Conservation (phyloP, 2,888 invertebrate genomes). For the Hymenopus coronatus region DNA sequence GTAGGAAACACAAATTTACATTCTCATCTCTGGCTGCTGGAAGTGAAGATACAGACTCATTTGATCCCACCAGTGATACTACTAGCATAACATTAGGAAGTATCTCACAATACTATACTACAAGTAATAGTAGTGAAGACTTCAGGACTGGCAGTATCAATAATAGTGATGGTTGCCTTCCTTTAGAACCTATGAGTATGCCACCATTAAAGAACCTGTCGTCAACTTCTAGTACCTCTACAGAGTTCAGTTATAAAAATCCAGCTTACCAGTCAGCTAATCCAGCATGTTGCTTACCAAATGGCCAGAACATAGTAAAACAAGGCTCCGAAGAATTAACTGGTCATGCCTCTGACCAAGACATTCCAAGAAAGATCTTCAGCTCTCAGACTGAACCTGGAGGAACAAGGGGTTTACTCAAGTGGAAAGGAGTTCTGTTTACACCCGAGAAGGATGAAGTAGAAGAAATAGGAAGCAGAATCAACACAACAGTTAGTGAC, state of each 20-base stretch:
- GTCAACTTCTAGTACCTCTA: constrained; percentile 44
- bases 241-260: constrained; percentile 66
- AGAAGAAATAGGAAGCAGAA: background rate
- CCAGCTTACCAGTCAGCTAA: constrained; percentile 76
- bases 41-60: constrained; percentile 41
- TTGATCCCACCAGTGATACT: constrained; percentile 34
- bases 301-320: background rate
- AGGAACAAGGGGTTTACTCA: constrained; percentile 57
- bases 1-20: constrained; percentile 63
- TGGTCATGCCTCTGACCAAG: constrained; percentile 49
- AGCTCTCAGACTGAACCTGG: constrained; percentile 40
- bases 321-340: constrained; percentile 26
- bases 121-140: constrained; percentile 45
- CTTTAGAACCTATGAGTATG: constrained; percentile 57
- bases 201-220: constrained; percentile 47
- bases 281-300: constrained; percentile 43
- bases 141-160: constrained; percentile 29
- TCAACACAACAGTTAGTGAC: background rate
- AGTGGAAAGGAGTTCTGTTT: constrained; percentile 75
- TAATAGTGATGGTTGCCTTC: constrained; percentile 36
- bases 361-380: constrained; percentile 45
- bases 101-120: constrained; percentile 12
- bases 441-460: constrained; percentile 57
- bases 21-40: constrained; percentile 52
- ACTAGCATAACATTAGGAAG: constrained; percentile 34